Evolutionary conservation across 2,113 vertebrate genomes (phyloP).

Genomic region (Chelonoidis abingdonii): DNA sequence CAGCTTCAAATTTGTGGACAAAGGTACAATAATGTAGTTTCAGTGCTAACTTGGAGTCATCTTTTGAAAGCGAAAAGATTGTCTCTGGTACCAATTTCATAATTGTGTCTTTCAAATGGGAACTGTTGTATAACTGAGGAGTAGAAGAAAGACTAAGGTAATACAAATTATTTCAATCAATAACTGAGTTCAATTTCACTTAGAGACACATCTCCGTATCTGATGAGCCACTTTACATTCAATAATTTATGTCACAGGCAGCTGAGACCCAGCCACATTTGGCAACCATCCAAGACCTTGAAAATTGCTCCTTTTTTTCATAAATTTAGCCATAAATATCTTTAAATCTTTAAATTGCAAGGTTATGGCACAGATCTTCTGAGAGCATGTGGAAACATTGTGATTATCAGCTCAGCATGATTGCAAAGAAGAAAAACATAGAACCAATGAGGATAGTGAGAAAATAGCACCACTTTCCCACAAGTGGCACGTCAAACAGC

Average conservation of each 20-base stretch:
- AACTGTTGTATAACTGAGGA: conserved; percentile 4
- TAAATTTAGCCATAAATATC: not conserved
- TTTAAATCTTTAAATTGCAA: not conserved
- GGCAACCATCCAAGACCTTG: not conserved
- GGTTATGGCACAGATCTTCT: not conserved
- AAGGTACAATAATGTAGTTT: not conserved
- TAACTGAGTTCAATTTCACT: conserved; percentile 26
- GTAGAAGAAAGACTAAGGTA: not conserved
- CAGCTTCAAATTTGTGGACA: not conserved
- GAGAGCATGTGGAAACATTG: not conserved
- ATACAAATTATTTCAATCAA: conserved; percentile 30
- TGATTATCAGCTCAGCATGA: not conserved
- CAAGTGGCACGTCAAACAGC: not conserved
- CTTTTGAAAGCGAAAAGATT: conserved; percentile 48
- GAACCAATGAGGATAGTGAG: not conserved
- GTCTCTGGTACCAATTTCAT: conserved; percentile 14
- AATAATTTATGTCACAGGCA: not conserved
- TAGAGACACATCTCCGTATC: not conserved
- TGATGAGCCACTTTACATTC: not conserved
- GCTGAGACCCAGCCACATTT: not conserved
- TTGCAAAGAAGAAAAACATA: not conserved
- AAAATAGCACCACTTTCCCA: not conserved
- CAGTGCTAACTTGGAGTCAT: not conserved
- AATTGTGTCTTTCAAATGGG: conserved; percentile 36
- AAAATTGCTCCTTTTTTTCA: not conserved